Conservation (phyloP, 2,797 vertebrate species). For the Ammospiza maritima region DNA sequence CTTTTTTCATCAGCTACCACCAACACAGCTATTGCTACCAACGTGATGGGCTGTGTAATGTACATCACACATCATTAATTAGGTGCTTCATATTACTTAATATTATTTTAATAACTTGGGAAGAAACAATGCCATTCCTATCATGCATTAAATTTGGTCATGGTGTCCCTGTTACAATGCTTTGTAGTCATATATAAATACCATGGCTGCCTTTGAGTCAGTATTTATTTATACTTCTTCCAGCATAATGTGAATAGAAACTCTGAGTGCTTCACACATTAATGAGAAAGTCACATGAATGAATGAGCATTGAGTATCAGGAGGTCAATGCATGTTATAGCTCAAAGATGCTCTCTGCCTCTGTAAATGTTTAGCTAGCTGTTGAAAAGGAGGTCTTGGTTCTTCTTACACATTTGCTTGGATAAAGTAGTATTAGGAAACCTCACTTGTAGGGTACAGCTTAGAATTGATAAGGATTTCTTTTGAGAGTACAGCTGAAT, state of each 20-base stretch:
- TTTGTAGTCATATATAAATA: constrained; percentile 9
- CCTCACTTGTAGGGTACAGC: background rate
- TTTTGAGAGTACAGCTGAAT: background rate
- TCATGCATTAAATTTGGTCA: background rate
- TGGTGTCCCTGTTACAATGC: background rate
- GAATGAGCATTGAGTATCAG: background rate
- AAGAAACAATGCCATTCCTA: background rate
- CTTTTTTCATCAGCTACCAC: background rate
- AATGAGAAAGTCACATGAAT: constrained; percentile 69
- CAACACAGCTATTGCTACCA: background rate
- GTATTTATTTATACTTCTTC: constrained; percentile 51
- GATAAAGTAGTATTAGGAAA: background rate
- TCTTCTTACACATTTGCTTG: background rate
- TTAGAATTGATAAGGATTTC: background rate
- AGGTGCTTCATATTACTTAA: constrained; percentile 1
- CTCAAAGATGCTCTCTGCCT: constrained; percentile 29
- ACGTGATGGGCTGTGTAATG: background rate
- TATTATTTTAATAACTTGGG: constrained; percentile 40
- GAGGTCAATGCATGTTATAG: background rate
- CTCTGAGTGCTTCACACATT: constrained; percentile 45
- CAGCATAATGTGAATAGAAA: constrained; percentile 45
- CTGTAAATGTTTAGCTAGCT: background rate
- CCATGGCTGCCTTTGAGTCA: background rate
- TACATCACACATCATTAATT: background rate
- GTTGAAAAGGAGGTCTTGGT: background rate